Evolutionary conservation across 1,140 invertebrate genomes (phyloP).

Genomic region (Prorops nasuta): DNA sequence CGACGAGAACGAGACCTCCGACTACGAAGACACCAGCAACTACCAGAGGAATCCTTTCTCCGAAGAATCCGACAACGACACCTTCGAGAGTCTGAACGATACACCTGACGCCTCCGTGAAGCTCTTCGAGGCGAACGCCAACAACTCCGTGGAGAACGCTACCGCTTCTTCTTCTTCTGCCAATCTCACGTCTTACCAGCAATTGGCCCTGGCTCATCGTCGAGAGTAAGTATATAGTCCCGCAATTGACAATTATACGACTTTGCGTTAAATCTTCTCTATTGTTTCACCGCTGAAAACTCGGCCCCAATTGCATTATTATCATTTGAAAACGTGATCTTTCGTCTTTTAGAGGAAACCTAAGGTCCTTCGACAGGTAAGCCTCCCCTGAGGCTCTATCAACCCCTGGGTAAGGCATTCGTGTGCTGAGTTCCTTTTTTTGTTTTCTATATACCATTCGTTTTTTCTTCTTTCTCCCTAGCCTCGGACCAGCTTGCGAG

Average conservation of each 20-base stretch:
- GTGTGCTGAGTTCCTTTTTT: constrained; percentile 16
- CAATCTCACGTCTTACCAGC: constrained; percentile 41
- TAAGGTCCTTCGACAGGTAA: constrained; percentile 49
- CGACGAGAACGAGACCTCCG: constrained; percentile 21
- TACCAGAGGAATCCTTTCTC: background rate
- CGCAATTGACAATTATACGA: background rate
- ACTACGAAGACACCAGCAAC: constrained; percentile 15
- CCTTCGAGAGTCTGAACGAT: constrained; percentile 34
- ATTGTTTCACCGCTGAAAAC: background rate
- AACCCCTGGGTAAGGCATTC: constrained; percentile 19
- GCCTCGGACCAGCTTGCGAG: too few relatives aligned
- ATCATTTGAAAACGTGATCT: constrained; percentile 26
- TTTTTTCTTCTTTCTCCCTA: too few relatives aligned
- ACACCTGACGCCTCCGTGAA: constrained; percentile 10
- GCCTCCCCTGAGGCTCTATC: constrained; percentile 18
- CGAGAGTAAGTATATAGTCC: constrained; percentile 38
- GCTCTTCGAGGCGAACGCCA: constrained; percentile 12
- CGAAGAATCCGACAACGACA: constrained; percentile 29
- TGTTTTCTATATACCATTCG: constrained; percentile 3
- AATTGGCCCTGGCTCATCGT: constrained; percentile 34
- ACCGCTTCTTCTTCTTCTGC: constrained; percentile 12
- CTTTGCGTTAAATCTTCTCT: background rate
- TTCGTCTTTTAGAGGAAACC: constrained; percentile 46
- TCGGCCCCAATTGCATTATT: background rate
- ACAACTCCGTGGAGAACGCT: constrained; percentile 7